Evolutionary conservation across 64 coral and sea anemone genomes (phyloP).

Genomic region (Pocillopora damicornis): DNA sequence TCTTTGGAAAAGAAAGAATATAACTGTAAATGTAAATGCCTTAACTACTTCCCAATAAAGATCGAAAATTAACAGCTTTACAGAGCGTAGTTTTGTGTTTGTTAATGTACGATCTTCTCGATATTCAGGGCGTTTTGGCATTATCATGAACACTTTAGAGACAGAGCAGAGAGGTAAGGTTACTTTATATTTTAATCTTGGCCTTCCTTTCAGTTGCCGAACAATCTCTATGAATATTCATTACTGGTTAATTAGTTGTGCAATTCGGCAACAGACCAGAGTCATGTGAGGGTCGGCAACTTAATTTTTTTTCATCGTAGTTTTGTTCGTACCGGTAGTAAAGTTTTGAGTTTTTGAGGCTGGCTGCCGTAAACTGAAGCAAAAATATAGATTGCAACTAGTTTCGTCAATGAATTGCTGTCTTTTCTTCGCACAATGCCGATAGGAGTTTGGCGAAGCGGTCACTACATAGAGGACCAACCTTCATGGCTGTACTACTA

Average conservation of each 20-base stretch:
- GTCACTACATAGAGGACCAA: slow-evolving; percentile 4
- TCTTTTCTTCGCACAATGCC: slow-evolving; percentile 1
- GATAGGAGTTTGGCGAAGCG: not conserved
- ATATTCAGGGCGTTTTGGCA: slow-evolving; percentile 81
- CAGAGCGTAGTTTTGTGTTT: not conserved
- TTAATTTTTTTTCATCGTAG: not conserved
- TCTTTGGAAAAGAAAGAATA: slow-evolving; percentile 23
- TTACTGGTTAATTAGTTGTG: not conserved
- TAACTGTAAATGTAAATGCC: not conserved
- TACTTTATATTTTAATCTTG: not conserved
- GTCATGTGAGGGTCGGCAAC: not conserved
- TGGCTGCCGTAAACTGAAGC: not conserved
- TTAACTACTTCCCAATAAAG: not conserved
- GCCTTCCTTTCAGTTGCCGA: slow-evolving; percentile 17
- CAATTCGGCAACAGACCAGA: not conserved
- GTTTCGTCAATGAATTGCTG: not conserved
- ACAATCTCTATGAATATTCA: slow-evolving; percentile 18
- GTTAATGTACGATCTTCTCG: not conserved
- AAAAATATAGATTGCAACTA: not conserved
- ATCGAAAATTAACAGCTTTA: slow-evolving; percentile 15
- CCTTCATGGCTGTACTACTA: slow-evolving; percentile 73
- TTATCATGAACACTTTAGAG: slow-evolving; percentile 80
- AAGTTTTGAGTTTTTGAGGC: not conserved
- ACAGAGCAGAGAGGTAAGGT: slow-evolving; percentile 83
- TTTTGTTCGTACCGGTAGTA: not conserved